These are phyloP conservation scores for Heteromurus nitidus DNA, from an alignment of 2,888 invertebrate genomes.

Conservation along the genomic window DNA sequence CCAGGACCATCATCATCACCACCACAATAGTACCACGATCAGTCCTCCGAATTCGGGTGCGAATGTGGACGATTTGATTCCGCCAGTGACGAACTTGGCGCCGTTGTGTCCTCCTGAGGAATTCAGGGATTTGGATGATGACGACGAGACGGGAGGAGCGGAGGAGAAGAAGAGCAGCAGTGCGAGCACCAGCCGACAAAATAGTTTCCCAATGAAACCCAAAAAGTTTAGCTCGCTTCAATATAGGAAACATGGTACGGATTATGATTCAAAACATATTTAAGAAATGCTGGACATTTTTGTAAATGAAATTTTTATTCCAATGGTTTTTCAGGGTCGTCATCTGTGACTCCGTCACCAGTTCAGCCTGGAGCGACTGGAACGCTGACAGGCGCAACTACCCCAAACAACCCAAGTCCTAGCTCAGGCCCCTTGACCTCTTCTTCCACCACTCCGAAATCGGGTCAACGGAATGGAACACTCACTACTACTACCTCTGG, in stretches of 20 bases:
- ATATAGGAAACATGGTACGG: slow-evolving; percentile 47
- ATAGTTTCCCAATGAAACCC: slow-evolving; percentile 48
- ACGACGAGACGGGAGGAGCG: background rate
- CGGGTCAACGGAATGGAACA: background rate
- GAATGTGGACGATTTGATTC: slow-evolving; percentile 36
- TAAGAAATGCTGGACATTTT: background rate
- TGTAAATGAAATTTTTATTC: background rate
- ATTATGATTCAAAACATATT: background rate
- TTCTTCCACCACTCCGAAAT: slow-evolving; percentile 32
- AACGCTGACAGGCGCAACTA: background rate
- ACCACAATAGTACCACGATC: slow-evolving; percentile 25
- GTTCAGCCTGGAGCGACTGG: background rate
- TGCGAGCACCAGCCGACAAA: slow-evolving; percentile 6
- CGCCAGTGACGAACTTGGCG: slow-evolving; percentile 40
- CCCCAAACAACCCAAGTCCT: slow-evolving; percentile 18
- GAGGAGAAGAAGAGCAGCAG: slow-evolving; percentile 23
- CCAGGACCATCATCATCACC: slow-evolving; percentile 50
- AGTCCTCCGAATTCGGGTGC: slow-evolving; percentile 22
- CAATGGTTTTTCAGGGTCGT: background rate
- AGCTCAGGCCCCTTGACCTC: slow-evolving; percentile 15
- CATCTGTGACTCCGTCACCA: slow-evolving; percentile 5
- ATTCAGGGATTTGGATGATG: slow-evolving; percentile 66
- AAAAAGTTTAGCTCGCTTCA: slow-evolving; percentile 62
- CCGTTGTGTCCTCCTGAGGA: slow-evolving; percentile 63
- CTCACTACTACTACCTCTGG: background rate